Evolutionary conservation across 2,888 invertebrate genomes (phyloP), one percentile per base, ranked within the genome.

Genomic region (Heliconius sara): DNA sequence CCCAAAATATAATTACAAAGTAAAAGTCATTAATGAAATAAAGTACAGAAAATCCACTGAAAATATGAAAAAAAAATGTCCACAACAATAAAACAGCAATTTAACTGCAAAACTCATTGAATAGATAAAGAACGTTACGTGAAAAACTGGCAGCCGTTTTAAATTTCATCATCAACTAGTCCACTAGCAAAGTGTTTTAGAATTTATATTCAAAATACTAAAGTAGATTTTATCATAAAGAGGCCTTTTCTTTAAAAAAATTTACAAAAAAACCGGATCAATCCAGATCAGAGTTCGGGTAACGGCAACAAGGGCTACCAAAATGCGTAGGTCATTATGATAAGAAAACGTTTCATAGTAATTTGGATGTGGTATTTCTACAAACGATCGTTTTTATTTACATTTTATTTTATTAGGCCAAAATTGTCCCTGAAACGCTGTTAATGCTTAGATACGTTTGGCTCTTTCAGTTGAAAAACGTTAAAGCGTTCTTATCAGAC

Each of bases 321-420:
- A 81, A 84, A 83, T 79, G 79, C 77, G 78, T 52, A 66, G 57
- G 77, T 77, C 60, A 79, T 83, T 82, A 81, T 78, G 84, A 83
- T 84, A 83, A 81, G 82, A n/a, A n/a, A n/a, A n/a, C n/a, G n/a
- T n/a, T n/a, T n/a, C n/a, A n/a, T n/a, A n/a, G n/a, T n/a, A n/a
- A n/a, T n/a, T n/a, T 80, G 75, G 68, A 30, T 27, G 47, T 47
- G 77, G 73, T 74, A 34, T 77, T 77, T 77, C 34, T 63, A 65
- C 76, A 27, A 75, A 75, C 63, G 73, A 76, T 70, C 60, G 60
- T 68, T 68, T 52, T 79, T 80, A 82, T 82, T 80, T 70, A 76
- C 72, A 77, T 83, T 83, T 39, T 73, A 80, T 78, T 80, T 76
- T 78, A 78, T 74, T 78, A 67, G 60, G 74, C 70, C 76, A 78